Percentiles rank a stretch among this genome's conserved stretches.
phyloP scores from a whole-genome alignment of 2,113 vertebrate genomes.

The Rhinolophus sinicus region DNA sequence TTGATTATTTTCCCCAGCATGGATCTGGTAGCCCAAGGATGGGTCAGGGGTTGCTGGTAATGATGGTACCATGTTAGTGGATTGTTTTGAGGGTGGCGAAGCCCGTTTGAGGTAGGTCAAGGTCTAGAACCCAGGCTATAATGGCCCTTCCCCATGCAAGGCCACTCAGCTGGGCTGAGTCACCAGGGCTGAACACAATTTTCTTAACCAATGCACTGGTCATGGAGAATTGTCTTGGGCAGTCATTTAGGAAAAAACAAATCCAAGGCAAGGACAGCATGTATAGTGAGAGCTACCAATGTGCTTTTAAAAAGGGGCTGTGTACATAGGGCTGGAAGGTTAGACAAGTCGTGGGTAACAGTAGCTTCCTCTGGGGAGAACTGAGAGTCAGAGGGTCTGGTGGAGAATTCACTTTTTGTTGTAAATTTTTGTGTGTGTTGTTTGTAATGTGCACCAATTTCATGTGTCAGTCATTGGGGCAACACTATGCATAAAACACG shows the following conservation, averaged over 20 bases:
- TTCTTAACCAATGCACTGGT: conserved; percentile 41
- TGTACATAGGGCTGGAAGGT: neutral
- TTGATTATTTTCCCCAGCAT: conserved; percentile 18
- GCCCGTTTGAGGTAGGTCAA: neutral
- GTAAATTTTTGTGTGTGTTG: neutral
- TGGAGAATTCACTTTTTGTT: neutral
- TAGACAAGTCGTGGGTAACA: neutral
- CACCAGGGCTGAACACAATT: neutral
- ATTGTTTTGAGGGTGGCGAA: neutral
- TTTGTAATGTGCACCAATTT: neutral
- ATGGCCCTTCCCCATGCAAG: neutral
- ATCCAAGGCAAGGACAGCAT: neutral
- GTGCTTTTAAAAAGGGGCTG: neutral
- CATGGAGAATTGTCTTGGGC: neutral
- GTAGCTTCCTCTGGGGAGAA: neutral
- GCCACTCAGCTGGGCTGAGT: neutral
- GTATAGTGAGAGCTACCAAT: neutral
- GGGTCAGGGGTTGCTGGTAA: neutral
- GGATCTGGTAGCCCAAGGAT: neutral
- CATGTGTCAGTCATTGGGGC: neutral
- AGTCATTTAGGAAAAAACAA: conserved; percentile 8
- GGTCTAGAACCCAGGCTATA: neutral
- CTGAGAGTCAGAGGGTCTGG: neutral
- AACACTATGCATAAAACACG: neutral
- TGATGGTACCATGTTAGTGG: neutral